phyloP scores from a whole-genome alignment of 2,113 vertebrate species.

The Ptilonorhynchus violaceus region DNA sequence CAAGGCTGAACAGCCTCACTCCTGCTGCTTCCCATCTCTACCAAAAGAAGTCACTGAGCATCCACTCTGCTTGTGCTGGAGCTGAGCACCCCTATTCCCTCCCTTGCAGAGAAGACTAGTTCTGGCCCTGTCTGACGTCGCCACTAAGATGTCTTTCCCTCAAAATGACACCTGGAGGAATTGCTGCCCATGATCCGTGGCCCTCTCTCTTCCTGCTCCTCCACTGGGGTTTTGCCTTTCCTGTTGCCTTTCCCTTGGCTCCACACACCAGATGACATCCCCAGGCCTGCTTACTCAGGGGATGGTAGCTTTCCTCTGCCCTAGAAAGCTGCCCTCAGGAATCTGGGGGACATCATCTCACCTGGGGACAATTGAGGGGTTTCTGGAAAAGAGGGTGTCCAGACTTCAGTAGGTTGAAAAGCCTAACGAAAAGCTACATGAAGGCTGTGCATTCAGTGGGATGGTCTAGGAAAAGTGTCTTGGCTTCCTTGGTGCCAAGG shows the following conservation, averaged over 20 bases:
- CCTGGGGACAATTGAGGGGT: not conserved
- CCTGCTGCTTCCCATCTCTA: not conserved
- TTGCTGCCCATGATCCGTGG: not conserved
- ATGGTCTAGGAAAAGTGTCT: not conserved
- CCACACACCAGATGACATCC: not conserved
- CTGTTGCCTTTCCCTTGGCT: not conserved
- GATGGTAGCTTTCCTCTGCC: not conserved
- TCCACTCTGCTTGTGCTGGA: fast-evolving
- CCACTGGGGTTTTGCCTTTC: not conserved
- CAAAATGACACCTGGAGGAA: not conserved
- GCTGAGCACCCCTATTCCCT: not conserved
- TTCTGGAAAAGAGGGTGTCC: not conserved
- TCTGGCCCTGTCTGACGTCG: fast-evolving
- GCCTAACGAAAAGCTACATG: not conserved
- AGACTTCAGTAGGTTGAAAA: not conserved
- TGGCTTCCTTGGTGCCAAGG: not conserved
- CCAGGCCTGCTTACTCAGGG: not conserved
- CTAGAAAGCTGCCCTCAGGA: not conserved
- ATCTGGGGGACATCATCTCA: not conserved
- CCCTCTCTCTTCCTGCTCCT: not conserved
- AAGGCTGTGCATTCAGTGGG: not conserved
- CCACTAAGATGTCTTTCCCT: not conserved
- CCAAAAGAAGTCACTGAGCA: not conserved
- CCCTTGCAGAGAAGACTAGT: not conserved
- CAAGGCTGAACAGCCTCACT: not conserved